A percentile compares a stretch with the other conserved stretches of the same genome.
Evolutionary conservation across 2,888 invertebrate species (phyloP).

Genomic region (Esperia sulphurella): DNA sequence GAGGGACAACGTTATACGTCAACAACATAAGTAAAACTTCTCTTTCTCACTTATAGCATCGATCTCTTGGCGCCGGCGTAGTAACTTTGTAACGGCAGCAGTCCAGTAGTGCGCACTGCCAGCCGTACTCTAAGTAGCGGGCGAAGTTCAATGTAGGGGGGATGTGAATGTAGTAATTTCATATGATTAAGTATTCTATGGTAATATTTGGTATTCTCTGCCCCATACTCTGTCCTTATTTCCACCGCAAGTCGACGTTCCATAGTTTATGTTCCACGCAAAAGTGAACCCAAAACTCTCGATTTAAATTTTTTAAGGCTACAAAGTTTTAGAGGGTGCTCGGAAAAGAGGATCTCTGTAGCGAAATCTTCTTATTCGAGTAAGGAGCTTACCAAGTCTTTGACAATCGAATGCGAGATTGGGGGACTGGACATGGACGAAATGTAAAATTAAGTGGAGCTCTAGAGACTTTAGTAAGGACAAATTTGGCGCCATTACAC

Average conservation of each 20-base stretch:
- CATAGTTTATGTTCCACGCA: background rate
- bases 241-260: background rate
- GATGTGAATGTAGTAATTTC: too few species aligned
- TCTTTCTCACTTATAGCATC: too few species aligned
- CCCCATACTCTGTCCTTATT: too few species aligned
- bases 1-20: too few species aligned
- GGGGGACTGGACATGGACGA: background rate
- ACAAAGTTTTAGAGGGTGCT: conserved; percentile 10
- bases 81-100: too few species aligned
- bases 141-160: too few species aligned
- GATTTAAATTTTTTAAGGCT: conserved; percentile 11
- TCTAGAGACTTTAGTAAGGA: background rate
- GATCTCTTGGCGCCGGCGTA: too few species aligned
- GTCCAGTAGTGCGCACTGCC: too few species aligned
- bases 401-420: conserved; percentile 19
- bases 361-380: conserved; percentile 18
- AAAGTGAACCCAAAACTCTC: background rate
- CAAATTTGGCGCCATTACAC: background rate
- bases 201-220: too few species aligned
- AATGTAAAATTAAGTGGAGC: background rate
- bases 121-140: too few species aligned
- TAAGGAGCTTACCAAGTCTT: conserved; percentile 20
- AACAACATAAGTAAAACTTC: too few species aligned
- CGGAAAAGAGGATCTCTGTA: conserved; percentile 12
- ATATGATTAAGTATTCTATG: too few species aligned